These are phyloP conservation scores for Corynorhinus townsendii DNA, from an alignment of 2,113 vertebrate species.

Conservation along the genomic window DNA sequence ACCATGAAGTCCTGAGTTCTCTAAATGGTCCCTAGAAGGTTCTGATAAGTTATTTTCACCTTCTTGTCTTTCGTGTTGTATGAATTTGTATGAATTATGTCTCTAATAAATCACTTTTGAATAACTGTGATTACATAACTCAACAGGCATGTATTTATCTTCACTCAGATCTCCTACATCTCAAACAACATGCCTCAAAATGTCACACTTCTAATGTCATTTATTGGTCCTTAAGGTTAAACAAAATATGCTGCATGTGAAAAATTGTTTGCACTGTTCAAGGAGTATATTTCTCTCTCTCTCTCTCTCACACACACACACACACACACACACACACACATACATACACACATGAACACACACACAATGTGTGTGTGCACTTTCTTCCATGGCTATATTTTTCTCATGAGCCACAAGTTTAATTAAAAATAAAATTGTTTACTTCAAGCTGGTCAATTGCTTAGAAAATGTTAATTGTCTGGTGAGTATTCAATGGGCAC, in stretches of 20 bases:
- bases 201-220: not conserved
- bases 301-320: too few species aligned
- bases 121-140: not conserved
- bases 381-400: not conserved
- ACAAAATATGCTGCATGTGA: not conserved
- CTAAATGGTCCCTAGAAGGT: not conserved
- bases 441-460: not conserved
- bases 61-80: not conserved
- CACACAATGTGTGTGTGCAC: not conserved
- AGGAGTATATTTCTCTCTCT: not conserved
- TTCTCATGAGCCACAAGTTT: not conserved
- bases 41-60: not conserved
- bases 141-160: not conserved
- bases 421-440: constrained; percentile 22
- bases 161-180: not conserved
- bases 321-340: accelerated
- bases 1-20: not conserved
- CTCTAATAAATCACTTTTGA: not conserved
- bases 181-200: not conserved
- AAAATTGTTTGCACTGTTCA: not conserved
- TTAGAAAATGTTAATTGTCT: constrained; percentile 28
- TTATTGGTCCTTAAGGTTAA: not conserved
- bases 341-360: not conserved
- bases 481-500: not conserved
- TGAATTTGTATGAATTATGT: not conserved